Evolutionary conservation across 2,888 invertebrate genomes (phyloP).

Genomic region (Limnephilus lunatus): DNA sequence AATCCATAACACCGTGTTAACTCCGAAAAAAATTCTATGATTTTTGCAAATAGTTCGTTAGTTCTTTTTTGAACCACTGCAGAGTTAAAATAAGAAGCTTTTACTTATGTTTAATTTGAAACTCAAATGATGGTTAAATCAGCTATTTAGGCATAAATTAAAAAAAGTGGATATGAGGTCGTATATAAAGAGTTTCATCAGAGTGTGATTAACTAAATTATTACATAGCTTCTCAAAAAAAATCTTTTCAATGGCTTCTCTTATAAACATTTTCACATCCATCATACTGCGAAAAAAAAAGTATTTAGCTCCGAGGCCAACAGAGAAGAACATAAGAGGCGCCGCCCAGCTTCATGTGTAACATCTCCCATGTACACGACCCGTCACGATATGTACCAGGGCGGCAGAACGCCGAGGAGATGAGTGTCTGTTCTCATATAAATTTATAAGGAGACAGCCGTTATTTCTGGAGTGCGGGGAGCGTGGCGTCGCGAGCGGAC

Average conservation of each 20-base stretch:
- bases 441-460: constrained; percentile 60
- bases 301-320: constrained; percentile 32
- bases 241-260: constrained; percentile 29
- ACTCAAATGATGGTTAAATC: no score
- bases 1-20: no score
- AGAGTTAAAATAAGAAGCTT: no score
- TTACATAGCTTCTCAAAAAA: neutral
- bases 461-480: constrained; percentile 62
- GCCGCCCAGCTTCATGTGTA: constrained; percentile 44
- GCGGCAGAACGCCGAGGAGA: constrained; percentile 46
- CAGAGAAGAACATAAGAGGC: constrained; percentile 38
- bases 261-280: constrained; percentile 33
- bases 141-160: no score
- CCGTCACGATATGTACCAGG: constrained; percentile 54
- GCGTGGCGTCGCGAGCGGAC: constrained; percentile 61
- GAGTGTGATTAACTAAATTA: no score
- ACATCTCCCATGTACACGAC: constrained; percentile 16
- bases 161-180: no score
- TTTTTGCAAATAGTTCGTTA: no score
- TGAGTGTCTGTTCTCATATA: constrained; percentile 60
- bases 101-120: no score
- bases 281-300: constrained; percentile 36
- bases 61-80: no score
- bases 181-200: no score
- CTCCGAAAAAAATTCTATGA: no score